These are phyloP conservation scores for Cepaea hortensis DNA, from an alignment of 2,888 invertebrate species.

Conservation along the genomic window DNA sequence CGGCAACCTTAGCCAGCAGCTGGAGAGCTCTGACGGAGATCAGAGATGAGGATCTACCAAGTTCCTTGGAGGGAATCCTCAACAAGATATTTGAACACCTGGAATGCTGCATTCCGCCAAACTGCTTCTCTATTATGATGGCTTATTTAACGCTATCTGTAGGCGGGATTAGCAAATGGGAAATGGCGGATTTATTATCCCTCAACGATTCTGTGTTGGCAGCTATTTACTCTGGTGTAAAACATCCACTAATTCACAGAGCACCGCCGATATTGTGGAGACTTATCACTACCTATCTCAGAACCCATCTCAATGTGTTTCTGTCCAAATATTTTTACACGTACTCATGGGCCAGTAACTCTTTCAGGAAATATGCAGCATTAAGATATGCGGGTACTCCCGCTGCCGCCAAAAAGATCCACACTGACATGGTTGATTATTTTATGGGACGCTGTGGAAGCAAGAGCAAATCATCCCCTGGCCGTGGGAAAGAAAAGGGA, in stretches of 20 bases:
- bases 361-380: background rate
- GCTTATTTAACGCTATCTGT: slow-evolving; percentile 45
- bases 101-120: slow-evolving; percentile 38
- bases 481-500: slow-evolving; percentile 30
- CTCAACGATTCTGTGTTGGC: slow-evolving; percentile 43
- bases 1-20: slow-evolving; percentile 23
- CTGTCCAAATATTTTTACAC: slow-evolving; percentile 30
- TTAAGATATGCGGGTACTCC: slow-evolving; percentile 27
- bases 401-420: background rate
- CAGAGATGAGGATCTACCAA: slow-evolving; percentile 37
- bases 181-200: slow-evolving; percentile 48
- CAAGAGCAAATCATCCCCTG: slow-evolving; percentile 42
- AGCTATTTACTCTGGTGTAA: slow-evolving; percentile 38
- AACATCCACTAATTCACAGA: slow-evolving; percentile 31
- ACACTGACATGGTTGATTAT: slow-evolving; percentile 41
- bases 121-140: slow-evolving; percentile 40
- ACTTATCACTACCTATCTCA: slow-evolving; percentile 26
- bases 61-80: slow-evolving; percentile 35
- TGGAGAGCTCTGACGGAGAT: slow-evolving; percentile 35
- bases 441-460: slow-evolving; percentile 44
- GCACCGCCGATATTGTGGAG: slow-evolving; percentile 49
- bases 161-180: slow-evolving; percentile 48
- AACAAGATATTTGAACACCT: slow-evolving; percentile 18
- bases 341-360: slow-evolving; percentile 41
- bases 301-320: slow-evolving; percentile 36